These are phyloP conservation scores for Onychostruthus taczanowskii DNA, from an alignment of 2,113 vertebrate species.

Conservation along the genomic window DNA sequence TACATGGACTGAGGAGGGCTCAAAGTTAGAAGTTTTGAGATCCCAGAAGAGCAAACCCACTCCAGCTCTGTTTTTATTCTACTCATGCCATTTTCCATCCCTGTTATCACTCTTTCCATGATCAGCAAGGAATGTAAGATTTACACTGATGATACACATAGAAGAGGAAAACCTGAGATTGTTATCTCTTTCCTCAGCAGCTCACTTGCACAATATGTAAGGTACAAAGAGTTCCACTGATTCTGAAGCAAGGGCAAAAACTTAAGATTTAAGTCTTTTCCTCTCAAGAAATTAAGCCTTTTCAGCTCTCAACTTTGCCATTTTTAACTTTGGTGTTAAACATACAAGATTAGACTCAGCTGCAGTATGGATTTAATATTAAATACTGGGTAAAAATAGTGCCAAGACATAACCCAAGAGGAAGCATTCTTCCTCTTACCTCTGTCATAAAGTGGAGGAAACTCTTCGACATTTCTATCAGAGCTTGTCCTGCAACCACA, in stretches of 20 bases:
- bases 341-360: not conserved
- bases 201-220: fast-evolving
- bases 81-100: not conserved
- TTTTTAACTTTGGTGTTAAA: not conserved
- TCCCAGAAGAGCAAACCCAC: not conserved
- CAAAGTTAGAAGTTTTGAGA: not conserved
- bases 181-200: not conserved
- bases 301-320: not conserved
- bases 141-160: not conserved
- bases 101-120: not conserved
- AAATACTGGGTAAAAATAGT: not conserved
- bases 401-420: not conserved
- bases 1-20: not conserved
- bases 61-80: not conserved
- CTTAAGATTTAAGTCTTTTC: not conserved
- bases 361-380: not conserved
- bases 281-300: not conserved
- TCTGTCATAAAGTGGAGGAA: not conserved
- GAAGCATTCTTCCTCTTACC: slow-evolving; percentile 38
- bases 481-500: slow-evolving; percentile 22
- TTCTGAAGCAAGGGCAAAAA: not conserved
- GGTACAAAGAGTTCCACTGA: not conserved
- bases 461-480: slow-evolving; percentile 12
- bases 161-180: not conserved
- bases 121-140: not conserved